Evolutionary conservation across 2,113 vertebrate species (phyloP).

Genomic region (Leiothrix lutea): DNA sequence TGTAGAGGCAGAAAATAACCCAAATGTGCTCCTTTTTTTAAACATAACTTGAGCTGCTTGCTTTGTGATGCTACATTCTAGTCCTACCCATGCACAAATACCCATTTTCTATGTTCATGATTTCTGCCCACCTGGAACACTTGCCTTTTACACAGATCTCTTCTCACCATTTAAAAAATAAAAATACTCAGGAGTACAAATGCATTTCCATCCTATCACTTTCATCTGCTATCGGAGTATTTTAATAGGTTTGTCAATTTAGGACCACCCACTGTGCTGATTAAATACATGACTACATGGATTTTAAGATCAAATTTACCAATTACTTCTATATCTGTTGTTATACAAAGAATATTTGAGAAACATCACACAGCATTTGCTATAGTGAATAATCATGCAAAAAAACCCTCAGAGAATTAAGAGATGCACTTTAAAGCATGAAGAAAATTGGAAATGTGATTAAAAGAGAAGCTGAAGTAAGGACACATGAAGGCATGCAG

Average conservation of each 20-base stretch:
- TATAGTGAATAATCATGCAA: constrained; percentile 24
- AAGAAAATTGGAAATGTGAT: not conserved
- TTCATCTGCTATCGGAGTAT: not conserved
- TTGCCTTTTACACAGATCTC: not conserved
- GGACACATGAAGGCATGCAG: constrained; percentile 57
- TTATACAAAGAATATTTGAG: not conserved
- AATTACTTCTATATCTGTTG: not conserved
- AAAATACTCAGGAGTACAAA: not conserved
- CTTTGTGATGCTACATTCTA: not conserved
- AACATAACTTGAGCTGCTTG: not conserved
- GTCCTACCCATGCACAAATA: not conserved
- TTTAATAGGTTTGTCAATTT: not conserved
- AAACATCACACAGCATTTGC: not conserved
- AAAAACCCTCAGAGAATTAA: not conserved
- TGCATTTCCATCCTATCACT: not conserved
- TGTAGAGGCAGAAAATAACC: not conserved
- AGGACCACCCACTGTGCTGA: not conserved
- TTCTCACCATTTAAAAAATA: not conserved
- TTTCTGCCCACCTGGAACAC: not conserved
- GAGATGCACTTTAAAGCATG: not conserved
- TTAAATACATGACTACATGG: not conserved
- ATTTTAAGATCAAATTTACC: not conserved
- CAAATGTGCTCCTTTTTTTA: not conserved
- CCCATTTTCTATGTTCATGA: not conserved
- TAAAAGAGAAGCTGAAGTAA: not conserved